Base-by-base conservation (phyloP, 2,797 vertebrate species). In the Bufotes viridis region DNA sequence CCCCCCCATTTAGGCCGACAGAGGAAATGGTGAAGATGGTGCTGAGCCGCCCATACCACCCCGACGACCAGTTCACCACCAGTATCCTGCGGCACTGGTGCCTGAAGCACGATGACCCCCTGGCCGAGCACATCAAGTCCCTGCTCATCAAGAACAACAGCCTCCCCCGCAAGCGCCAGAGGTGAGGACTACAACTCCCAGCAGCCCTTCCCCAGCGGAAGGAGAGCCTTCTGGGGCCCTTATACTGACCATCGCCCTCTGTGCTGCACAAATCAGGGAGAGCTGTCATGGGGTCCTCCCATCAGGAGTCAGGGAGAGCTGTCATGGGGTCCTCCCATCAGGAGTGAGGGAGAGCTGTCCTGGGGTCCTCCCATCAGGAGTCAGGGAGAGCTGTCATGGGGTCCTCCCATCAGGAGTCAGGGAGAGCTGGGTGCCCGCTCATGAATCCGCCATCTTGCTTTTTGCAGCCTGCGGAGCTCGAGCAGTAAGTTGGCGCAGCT, bases 21-120 rank as follows among this genome's bases (percentile, higher is more conserved):
- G 98, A 99, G 93, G 98, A 99, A 93, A 99, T 99, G 98, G 98
- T 99, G 72, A 99, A 98, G 95, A 98, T 99, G 98, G 97, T 99
- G 61, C 93, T 99, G 91, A 98, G 97, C 92, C 94, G 98, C 0
- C 97, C 98, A 0, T 99, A 97, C 90, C 97, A 98, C 88, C 95
- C 95, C 0, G 98, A 98, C 0, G 98, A 99, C 90, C 98, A 99
- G 94, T 99, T 99, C 94, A 98, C 98, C 93, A 99, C 98, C 34
- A 99, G 97, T 93, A 96, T 99, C 91, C 96, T 99, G 91, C 93
- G 98, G 3, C 97, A 99, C 93, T 99, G 98, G 98, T 96, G 97
- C 20, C 93, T 97, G 88, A 97, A 97, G 24, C 95, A 99, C 0
- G 98, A 99, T 0, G 98, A 99, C 92, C 94, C 96, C 0, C 93